A percentile compares a stretch with the other conserved stretches of the same genome.
Conservation (phyloP, 2,113 vertebrate species). For the Burhinus bistriatus region DNA sequence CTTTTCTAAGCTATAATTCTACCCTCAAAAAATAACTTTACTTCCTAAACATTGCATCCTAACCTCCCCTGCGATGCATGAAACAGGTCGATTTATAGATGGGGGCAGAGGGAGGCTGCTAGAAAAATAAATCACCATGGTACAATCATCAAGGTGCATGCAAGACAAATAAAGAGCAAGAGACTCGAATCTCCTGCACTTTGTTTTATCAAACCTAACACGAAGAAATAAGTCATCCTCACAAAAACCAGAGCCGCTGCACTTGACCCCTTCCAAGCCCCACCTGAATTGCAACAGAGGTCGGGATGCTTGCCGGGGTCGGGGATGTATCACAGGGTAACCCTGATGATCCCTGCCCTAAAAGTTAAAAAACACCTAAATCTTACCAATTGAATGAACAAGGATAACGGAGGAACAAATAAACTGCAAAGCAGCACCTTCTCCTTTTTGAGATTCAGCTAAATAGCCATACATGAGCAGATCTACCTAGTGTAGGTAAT, state of each 20-base stretch:
- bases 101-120: neutral
- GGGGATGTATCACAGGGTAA: neutral
- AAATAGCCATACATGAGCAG: rapidly evolving
- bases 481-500: neutral
- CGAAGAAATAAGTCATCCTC: neutral
- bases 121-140: neutral
- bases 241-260: neutral
- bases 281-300: neutral
- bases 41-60: neutral
- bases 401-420: neutral
- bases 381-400: neutral
- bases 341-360: neutral
- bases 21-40: neutral
- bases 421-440: neutral
- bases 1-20: neutral
- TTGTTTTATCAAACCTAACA: neutral
- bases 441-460: neutral
- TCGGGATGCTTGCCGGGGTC: rapidly evolving
- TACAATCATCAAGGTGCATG: neutral
- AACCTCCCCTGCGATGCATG: rapidly evolving
- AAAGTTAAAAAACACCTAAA: neutral
- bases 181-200: neutral
- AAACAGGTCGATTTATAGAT: neutral
- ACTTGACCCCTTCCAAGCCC: neutral
- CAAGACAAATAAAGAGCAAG: neutral